Base-by-base conservation (phyloP, 2,113 vertebrate species). In the Ctenomys sociabilis region DNA sequence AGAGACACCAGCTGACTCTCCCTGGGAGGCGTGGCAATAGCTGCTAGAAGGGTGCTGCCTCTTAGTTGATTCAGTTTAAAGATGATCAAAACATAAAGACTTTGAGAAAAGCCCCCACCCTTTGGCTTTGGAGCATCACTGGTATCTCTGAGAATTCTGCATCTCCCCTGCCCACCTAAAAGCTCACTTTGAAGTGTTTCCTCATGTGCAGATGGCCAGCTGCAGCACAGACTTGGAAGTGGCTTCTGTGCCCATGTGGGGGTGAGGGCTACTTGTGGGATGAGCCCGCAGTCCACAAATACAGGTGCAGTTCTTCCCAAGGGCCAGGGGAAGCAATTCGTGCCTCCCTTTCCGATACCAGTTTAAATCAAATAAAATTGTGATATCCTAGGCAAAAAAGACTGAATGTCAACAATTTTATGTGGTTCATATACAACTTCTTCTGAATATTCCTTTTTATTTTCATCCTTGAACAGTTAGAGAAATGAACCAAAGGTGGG, bases 401-500 rank as follows among this genome's bases (percentile, higher is more conserved):
- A 2, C 6, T 28, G 2, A 80, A 24, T 72, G 43, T 37, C 54
- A 54, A n/a, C 45, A 85, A 17, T 87, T 84, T 95, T 40, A 81
- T 26, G 13, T 40, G 21, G 77, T 75, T 83, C 49, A 68, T 35
- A 35, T 64, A 93, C 64, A 72, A 40, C 16, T 93, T 14, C n/a
- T 77, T 57, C 19, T 75, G 13, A 22, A 3, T 5, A 80, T 49
- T 28, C 7, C 21, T 63, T 21, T 81, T 54, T 37, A 28, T 5
- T 64, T 77, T 81, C 24, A 73, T 7, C n/a, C 35, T 72, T 59
- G 30, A 57, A 90, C 49, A 70, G 3, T 40, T 63, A 94, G 80
- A 16, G 83, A 91, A 96, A 91, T 5, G 43, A 94, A 61, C 78
- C 49, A 84, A 89, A 88, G 70, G 49, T 17, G 9, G 30, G 45